These are phyloP conservation scores for Peucedramus taeniatus DNA, from an alignment of 2,113 vertebrate species.

Conservation along the genomic window DNA sequence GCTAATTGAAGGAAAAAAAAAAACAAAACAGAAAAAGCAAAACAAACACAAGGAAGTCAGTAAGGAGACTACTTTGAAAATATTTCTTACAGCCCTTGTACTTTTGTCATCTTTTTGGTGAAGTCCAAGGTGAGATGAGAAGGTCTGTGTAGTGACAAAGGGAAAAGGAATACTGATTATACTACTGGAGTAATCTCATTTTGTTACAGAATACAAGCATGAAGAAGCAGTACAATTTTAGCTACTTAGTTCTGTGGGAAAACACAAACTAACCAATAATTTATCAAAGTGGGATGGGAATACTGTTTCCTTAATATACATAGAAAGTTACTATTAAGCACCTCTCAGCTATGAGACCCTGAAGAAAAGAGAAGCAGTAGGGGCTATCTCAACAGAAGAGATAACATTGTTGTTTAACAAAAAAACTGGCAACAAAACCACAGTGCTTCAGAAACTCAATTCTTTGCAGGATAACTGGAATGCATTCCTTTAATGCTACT, in stretches of 20 bases:
- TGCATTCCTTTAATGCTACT: not conserved
- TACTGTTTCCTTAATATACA: not conserved
- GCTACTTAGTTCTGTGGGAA: not conserved
- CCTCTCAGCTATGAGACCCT: not conserved
- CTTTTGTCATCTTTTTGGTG: constrained; percentile 48
- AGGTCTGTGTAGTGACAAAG: constrained; percentile 38
- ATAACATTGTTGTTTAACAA: not conserved
- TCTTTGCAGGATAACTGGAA: not conserved
- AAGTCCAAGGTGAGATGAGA: constrained; percentile 29
- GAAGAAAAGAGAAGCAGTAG: not conserved
- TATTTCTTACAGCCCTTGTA: constrained; percentile 45
- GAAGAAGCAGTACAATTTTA: not conserved
- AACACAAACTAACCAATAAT: not conserved
- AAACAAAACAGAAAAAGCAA: constrained; percentile 25
- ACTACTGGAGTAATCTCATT: not conserved
- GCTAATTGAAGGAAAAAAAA: constrained; percentile 67
- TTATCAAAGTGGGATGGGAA: not conserved
- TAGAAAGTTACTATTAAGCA: not conserved
- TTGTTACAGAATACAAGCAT: not conserved
- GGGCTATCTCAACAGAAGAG: not conserved
- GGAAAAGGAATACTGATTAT: constrained; percentile 31
- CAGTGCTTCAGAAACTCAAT: not conserved
- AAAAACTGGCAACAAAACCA: not conserved
- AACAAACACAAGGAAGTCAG: constrained; percentile 45
- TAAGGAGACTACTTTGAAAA: constrained; percentile 16